Percentiles rank a stretch among this genome's conserved stretches.
Conservation (phyloP, 2,888 invertebrate genomes). For the Schizaphis graminum region DNA sequence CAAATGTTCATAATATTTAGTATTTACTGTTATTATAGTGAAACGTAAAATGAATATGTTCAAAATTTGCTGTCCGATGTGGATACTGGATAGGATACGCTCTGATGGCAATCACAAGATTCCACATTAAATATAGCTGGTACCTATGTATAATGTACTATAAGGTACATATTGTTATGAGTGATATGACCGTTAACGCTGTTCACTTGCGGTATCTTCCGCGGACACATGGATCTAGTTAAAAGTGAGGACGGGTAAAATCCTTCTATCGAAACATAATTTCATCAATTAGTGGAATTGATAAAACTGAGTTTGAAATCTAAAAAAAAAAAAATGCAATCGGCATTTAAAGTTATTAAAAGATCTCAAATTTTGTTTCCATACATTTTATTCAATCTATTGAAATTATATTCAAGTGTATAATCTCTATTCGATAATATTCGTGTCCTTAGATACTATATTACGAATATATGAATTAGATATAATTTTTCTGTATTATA, state of each 20-base stretch:
- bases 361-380: neutral
- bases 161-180: neutral
- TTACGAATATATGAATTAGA: neutral
- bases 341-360: neutral
- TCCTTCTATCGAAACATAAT: neutral
- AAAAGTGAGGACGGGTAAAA: neutral
- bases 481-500: neutral
- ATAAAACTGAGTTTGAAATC: neutral
- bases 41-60: slow-evolving; percentile 36
- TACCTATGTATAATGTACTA: neutral
- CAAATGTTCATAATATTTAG: neutral
- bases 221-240: neutral
- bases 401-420: neutral
- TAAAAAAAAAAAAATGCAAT: neutral
- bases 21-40: neutral
- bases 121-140: neutral
- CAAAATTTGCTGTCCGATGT: neutral
- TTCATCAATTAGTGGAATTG: neutral
- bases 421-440: neutral
- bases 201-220: neutral
- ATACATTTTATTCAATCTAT: neutral
- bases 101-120: slow-evolving; percentile 14
- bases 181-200: neutral
- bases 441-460: neutral
- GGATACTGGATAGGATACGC: slow-evolving; percentile 20